phyloP scores from a whole-genome alignment of 1,140 invertebrate species.

The Caligus rogercresseyi region DNA sequence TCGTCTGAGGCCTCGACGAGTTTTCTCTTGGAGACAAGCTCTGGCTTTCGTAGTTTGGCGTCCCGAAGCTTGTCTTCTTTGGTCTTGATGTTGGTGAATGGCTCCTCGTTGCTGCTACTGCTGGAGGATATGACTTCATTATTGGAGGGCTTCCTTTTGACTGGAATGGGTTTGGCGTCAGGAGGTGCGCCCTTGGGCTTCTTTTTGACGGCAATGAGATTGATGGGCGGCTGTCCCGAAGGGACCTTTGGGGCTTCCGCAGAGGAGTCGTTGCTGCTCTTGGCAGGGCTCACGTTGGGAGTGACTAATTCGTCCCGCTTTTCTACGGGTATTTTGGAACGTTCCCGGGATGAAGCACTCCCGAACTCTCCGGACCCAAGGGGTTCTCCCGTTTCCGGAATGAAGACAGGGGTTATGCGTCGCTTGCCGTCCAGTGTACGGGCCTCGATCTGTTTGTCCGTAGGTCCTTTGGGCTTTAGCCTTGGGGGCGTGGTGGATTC shows the following conservation, averaged over 20 bases:
- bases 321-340: conserved; percentile 5
- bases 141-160: not conserved
- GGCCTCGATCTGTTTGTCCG: conserved; percentile 87
- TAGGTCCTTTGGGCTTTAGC: conserved; percentile 38
- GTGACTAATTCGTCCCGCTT: conserved; percentile 7
- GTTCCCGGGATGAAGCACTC: conserved; percentile 6
- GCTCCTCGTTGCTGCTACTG: not conserved
- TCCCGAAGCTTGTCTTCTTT: not conserved
- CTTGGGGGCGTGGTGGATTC: not conserved
- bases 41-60: not conserved
- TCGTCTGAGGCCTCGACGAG: not conserved
- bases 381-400: conserved; percentile 37
- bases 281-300: conserved; percentile 10
- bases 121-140: not conserved
- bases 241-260: not conserved
- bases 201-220: not conserved
- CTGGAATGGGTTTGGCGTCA: not conserved
- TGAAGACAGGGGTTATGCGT: conserved; percentile 86
- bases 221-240: not conserved
- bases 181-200: not conserved
- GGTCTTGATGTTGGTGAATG: not conserved
- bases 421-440: conserved; percentile 76
- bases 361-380: conserved; percentile 9
- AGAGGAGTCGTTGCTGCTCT: not conserved
- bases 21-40: not conserved